Evolutionary conservation across 92 coral and sea anemone genomes (phyloP).

Genomic region (Zoanthus solanderi): DNA sequence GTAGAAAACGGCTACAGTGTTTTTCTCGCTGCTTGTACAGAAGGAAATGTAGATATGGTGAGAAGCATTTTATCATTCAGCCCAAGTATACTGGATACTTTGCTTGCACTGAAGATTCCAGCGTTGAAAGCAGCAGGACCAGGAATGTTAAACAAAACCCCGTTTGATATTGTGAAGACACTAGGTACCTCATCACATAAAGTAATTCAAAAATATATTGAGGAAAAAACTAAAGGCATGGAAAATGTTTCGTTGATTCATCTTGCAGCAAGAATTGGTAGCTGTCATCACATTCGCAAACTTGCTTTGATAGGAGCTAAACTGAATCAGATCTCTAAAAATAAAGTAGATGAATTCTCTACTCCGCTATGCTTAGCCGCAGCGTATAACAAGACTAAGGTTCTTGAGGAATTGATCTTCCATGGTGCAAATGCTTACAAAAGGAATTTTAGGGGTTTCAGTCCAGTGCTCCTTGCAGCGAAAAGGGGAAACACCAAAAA

Average conservation of each 20-base stretch:
- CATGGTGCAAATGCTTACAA: not conserved
- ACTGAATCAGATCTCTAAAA: not conserved
- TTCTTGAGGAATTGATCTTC: not conserved
- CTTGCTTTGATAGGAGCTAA: not conserved
- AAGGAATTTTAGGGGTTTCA: not conserved
- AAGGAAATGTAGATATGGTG: not conserved
- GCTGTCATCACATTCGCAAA: not conserved
- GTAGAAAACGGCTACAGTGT: slow-evolving; percentile 12
- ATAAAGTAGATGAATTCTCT: not conserved
- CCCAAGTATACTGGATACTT: slow-evolving; percentile 15
- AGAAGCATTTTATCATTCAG: slow-evolving; percentile 13
- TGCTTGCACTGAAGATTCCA: slow-evolving; percentile 28
- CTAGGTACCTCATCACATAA: not conserved
- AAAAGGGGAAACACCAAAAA: slow-evolving; percentile 20
- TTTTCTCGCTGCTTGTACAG: slow-evolving; percentile 29
- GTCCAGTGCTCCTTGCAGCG: slow-evolving; percentile 30
- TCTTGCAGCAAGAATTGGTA: slow-evolving; percentile 27
- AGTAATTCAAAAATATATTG: not conserved
- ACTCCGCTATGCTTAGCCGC: slow-evolving; percentile 27
- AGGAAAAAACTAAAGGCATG: slow-evolving; percentile 10
- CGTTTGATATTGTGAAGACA: not conserved
- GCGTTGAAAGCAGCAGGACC: slow-evolving; percentile 1
- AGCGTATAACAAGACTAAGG: not conserved
- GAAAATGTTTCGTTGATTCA: slow-evolving; percentile 23
- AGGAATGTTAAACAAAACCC: not conserved